Evolutionary conservation across 2,888 invertebrate species (phyloP).

Genomic region (Gymnocheta viridis): DNA sequence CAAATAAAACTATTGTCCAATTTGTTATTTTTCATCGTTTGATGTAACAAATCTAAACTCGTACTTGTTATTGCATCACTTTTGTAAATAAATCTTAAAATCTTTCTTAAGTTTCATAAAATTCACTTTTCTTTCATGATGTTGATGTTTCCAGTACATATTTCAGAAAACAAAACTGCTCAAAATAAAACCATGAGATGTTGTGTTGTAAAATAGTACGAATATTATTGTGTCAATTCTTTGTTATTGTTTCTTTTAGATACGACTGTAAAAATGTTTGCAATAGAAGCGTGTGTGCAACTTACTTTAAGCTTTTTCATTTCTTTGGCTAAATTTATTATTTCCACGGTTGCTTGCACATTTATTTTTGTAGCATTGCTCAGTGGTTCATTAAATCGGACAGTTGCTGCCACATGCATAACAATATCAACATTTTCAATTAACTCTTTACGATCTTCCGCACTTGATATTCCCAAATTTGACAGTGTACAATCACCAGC

Average conservation of each 20-base stretch:
- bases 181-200: background rate
- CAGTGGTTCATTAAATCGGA: constrained; percentile 88
- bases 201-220: constrained; percentile 25
- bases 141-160: too few species aligned
- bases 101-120: constrained; percentile 32
- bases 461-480: constrained; percentile 79
- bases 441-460: constrained; percentile 77
- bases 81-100: background rate
- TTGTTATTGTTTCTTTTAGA: background rate
- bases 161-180: too few species aligned
- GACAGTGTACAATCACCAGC: constrained; percentile 80
- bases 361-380: constrained; percentile 87
- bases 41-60: constrained; percentile 26
- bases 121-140: constrained; percentile 2
- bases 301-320: constrained; percentile 85
- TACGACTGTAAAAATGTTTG: background rate
- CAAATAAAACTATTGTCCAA: background rate
- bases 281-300: background rate
- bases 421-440: constrained; percentile 83
- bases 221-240: constrained; percentile 25
- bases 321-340: constrained; percentile 85
- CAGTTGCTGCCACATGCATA: constrained; percentile 96
- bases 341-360: constrained; percentile 85
- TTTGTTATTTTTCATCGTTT: constrained; percentile 30
- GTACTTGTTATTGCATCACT: background rate